Evolutionary conservation across 2,797 vertebrate species (phyloP), one percentile per base, ranked within the genome.

Genomic region (Pempheris klunzingeri): DNA sequence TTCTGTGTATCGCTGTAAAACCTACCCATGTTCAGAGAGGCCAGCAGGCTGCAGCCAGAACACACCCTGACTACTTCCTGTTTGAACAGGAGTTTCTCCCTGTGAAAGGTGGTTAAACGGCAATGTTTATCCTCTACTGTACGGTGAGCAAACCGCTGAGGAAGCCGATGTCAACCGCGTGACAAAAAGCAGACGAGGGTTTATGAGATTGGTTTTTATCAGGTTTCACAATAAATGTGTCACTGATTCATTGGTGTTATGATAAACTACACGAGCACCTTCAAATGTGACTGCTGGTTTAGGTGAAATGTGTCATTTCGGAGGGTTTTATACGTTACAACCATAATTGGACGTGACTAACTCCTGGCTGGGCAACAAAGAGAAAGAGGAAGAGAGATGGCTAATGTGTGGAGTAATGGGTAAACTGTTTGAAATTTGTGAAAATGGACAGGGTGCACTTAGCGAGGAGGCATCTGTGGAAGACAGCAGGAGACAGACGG

Each of bases 361-460:
- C 41, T 54, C 17, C 72, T 64, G 62, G 68, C 63, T 24, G 7
- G 41, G 15, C n/a, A 20, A 61, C 49, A 61, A 57, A 75, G 46
- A 54, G 11, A 64, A 44, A 52, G 26, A 76, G 8, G 6, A 64
- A 15, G 47, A 63, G 10, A 12, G 44, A 26, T 34, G 5, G 38
- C 49, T 74, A 41, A 78, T 71, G 64, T 78, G 84, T 11, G 30
- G 77, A 47, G 41, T 30, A 55, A 83, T 39, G 50, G 32, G 82
- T 81, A 36, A 83, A 71, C 54, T 58, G 58, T 71, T 73, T 69
- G 49, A 73, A 78, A 81, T 75, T 24, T 64, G 63, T 74, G 54
- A 68, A 60, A 74, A 71, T 55, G 77, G 64, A 77, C 54, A 32
- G 34, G 60, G 61, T 72, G 65, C 66, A 64, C 74, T 88, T 81